Evolutionary conservation across 1,140 invertebrate genomes (phyloP).

Genomic region (Olivierus martensii): DNA sequence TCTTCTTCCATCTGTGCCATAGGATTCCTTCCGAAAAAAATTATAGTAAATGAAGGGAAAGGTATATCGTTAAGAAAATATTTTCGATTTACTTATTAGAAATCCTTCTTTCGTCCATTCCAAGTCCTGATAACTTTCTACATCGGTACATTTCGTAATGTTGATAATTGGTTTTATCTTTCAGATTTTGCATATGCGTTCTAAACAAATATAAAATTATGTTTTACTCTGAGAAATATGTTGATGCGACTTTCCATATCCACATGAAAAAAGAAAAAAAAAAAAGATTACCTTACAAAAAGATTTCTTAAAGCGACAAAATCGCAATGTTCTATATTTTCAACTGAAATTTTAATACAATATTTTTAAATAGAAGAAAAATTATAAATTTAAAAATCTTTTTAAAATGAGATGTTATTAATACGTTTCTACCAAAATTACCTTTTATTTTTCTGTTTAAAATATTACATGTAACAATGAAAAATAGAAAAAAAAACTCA

Average conservation of each 20-base stretch:
- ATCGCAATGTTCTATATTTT: constrained; percentile 97
- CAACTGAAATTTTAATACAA: constrained; percentile 51
- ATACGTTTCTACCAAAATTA: no score
- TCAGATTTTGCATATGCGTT: constrained; percentile 42
- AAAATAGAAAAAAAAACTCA: constrained; percentile 25
- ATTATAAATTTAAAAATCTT: no score
- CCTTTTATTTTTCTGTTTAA: no score
- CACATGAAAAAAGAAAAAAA: no score
- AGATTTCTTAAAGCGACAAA: constrained; percentile 95
- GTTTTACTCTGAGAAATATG: no score
- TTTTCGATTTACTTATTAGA: constrained; percentile 27
- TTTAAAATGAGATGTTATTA: no score
- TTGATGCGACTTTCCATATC: no score
- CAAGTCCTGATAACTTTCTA: constrained; percentile 70
- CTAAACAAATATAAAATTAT: constrained; percentile 71
- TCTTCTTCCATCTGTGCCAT: constrained; percentile 96
- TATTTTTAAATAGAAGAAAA: no score
- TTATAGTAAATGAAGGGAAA: no score
- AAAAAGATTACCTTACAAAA: constrained; percentile 44
- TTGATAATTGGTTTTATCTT: constrained; percentile 39
- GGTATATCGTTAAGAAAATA: no score
- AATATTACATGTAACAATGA: no score
- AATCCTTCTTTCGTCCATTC: constrained; percentile 64
- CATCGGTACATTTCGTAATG: constrained; percentile 46
- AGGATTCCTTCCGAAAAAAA: constrained; percentile 66